Percentiles rank a stretch among this genome's conserved stretches.
These are phyloP conservation scores for Proterorhinus semilunaris DNA, from an alignment of 2,113 vertebrate species.

Conservation along the genomic window DNA sequence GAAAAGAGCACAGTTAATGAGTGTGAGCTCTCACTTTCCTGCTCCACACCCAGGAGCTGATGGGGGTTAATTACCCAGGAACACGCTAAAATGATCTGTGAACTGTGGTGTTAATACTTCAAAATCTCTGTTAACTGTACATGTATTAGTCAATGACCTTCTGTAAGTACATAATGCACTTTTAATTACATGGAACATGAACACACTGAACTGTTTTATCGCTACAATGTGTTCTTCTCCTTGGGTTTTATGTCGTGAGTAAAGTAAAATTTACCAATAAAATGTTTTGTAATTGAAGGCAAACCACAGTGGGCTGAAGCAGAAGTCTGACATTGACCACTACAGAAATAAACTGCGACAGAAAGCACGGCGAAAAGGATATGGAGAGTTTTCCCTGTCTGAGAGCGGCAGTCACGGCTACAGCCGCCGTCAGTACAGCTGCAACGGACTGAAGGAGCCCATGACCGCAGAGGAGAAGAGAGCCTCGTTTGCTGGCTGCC, in stretches of 20 bases:
- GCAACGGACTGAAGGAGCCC: constrained; percentile 74
- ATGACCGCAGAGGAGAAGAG: constrained; percentile 86
- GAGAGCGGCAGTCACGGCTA: constrained; percentile 75
- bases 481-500: constrained; percentile 77
- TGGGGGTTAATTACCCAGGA: background rate
- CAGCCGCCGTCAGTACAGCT: constrained; percentile 61
- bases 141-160: background rate
- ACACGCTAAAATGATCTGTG: constrained; percentile 5
- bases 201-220: background rate
- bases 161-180: background rate
- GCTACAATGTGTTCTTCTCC: too few species aligned
- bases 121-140: background rate
- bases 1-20: constrained; percentile 3
- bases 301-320: constrained; percentile 88
- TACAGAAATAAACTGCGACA: constrained; percentile 97
- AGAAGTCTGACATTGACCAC: constrained; percentile 98
- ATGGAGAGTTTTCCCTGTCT: constrained; percentile 87
- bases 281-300: constrained; percentile 69
- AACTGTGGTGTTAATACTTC: background rate
- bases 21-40: constrained; percentile 1
- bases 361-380: constrained; percentile 93
- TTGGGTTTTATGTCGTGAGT: background rate
- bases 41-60: background rate
- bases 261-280: background rate
- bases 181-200: constrained; percentile 1